These are phyloP conservation scores for Lordiphosa andalusiaca DNA, from an alignment of 2,888 invertebrate genomes.

Conservation along the genomic window DNA sequence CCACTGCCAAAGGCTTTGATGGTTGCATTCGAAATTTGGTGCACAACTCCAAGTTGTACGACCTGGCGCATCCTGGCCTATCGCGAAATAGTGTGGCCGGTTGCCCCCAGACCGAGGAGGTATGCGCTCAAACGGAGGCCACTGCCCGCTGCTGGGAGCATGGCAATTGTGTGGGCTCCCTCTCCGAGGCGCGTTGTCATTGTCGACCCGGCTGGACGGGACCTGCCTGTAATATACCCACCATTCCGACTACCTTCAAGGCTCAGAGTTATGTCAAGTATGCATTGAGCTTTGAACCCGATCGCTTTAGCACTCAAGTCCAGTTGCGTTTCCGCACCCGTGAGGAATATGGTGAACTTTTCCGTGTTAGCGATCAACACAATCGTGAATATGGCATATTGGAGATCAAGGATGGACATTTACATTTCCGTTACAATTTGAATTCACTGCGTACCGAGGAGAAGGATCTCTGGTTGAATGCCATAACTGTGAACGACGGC, in stretches of 20 bases:
- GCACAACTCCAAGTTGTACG: conserved; percentile 97
- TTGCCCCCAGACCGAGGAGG: conserved; percentile 95
- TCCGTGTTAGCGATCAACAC: conserved; percentile 95
- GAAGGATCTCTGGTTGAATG: conserved; percentile 92
- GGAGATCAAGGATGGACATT: conserved; percentile 92
- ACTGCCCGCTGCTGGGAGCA: conserved; percentile 94
- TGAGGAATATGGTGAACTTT: conserved; percentile 95
- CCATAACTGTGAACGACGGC: conserved; percentile 95
- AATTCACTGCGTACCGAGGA: conserved; percentile 95
- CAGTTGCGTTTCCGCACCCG: conserved; percentile 96
- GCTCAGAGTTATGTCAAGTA: conserved; percentile 98
- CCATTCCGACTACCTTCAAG: conserved; percentile 94
- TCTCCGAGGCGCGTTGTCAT: conserved; percentile 93
- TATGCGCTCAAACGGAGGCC: conserved; percentile 92
- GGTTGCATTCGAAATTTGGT: conserved; percentile 97
- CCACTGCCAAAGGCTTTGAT: conserved; percentile 93
- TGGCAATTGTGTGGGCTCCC: conserved; percentile 95
- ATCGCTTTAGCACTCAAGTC: conserved; percentile 94
- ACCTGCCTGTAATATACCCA: conserved; percentile 90
- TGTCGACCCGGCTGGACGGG: conserved; percentile 98
- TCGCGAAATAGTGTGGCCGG: conserved; percentile 92
- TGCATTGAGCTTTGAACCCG: conserved; percentile 95
- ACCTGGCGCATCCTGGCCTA: conserved; percentile 95
- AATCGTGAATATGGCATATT: conserved; percentile 96
- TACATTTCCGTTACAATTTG: conserved; percentile 95